phyloP scores from a whole-genome alignment of 2,113 vertebrate species.

The Ochotona curzoniae region DNA sequence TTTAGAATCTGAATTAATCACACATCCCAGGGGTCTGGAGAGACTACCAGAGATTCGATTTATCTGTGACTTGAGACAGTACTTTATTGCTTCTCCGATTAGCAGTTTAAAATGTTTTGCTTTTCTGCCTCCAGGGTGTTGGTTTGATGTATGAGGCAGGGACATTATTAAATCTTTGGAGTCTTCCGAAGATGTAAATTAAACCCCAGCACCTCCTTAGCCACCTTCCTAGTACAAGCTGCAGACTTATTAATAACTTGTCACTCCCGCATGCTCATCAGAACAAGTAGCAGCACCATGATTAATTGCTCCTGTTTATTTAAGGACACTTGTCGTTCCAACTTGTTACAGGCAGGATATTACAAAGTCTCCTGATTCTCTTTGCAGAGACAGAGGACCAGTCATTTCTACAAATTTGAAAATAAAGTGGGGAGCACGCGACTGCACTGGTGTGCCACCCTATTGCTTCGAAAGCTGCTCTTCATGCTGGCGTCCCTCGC shows the following conservation, averaged over 20 bases:
- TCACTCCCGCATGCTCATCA: conserved; percentile 71
- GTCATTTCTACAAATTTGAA: conserved; percentile 14
- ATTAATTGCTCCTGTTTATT: conserved; percentile 63
- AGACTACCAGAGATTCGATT: conserved; percentile 67
- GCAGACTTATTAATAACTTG: conserved; percentile 75
- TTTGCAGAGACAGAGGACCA: background rate
- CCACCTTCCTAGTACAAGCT: conserved; percentile 63
- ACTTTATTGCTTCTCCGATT: conserved; percentile 80
- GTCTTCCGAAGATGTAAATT: conserved; percentile 81
- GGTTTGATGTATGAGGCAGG: conserved; percentile 75
- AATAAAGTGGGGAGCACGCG: background rate
- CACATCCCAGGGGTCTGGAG: background rate
- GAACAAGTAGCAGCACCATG: conserved; percentile 68
- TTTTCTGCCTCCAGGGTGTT: conserved; percentile 66
- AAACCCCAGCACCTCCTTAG: conserved; percentile 70
- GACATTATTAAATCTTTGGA: conserved; percentile 82
- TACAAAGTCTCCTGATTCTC: conserved; percentile 27
- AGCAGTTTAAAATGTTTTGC: conserved; percentile 61
- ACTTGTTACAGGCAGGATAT: conserved; percentile 30
- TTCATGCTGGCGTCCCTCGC: conserved; percentile 7
- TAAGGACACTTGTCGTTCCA: conserved; percentile 56
- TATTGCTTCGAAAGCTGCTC: background rate
- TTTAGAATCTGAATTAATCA: conserved; percentile 66
- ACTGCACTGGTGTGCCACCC: background rate
- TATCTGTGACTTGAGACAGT: conserved; percentile 76